phyloP scores from a whole-genome alignment of 2,797 vertebrate species.

The Morelia viridis region DNA sequence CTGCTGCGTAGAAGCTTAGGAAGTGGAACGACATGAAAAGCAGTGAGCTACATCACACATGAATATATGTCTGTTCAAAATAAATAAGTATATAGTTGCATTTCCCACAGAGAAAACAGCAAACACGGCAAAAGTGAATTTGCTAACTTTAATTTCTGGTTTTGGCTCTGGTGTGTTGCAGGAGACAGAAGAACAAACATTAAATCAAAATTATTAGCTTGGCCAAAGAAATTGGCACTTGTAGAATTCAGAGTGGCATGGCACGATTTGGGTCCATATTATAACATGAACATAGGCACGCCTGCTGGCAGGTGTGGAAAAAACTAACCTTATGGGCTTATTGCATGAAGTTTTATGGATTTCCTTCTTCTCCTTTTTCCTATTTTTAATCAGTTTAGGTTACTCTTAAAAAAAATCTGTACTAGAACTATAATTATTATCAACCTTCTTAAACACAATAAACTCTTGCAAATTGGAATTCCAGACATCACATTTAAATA shows the following conservation, averaged over 20 bases:
- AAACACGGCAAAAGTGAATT: slow-evolving; percentile 58
- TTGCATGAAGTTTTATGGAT: too few species aligned
- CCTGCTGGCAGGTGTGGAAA: too few species aligned
- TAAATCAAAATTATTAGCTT: not conserved
- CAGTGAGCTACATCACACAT: not conserved
- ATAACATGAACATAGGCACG: too few species aligned
- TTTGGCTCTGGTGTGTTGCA: slow-evolving; percentile 13
- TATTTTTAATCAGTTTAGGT: too few species aligned
- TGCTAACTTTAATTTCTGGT: slow-evolving; percentile 52
- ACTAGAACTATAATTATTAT: too few species aligned
- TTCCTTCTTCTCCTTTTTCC: too few species aligned
- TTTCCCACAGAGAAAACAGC: slow-evolving; percentile 47
- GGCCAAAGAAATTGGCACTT: not conserved
- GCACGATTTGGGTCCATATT: not conserved
- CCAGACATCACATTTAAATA: too few species aligned
- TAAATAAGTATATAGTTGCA: slow-evolving; percentile 51
- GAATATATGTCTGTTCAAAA: slow-evolving; percentile 58
- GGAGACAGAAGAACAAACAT: slow-evolving; percentile 40
- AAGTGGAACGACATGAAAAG: slow-evolving; percentile 41
- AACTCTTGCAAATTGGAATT: too few species aligned
- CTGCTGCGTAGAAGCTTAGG: slow-evolving; percentile 35
- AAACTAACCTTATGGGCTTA: too few species aligned
- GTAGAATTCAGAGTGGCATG: not conserved
- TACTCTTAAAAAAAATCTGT: too few species aligned
- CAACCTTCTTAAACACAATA: too few species aligned